Conservation (phyloP, 2,888 invertebrate species). For the Drosophila leonis region DNA sequence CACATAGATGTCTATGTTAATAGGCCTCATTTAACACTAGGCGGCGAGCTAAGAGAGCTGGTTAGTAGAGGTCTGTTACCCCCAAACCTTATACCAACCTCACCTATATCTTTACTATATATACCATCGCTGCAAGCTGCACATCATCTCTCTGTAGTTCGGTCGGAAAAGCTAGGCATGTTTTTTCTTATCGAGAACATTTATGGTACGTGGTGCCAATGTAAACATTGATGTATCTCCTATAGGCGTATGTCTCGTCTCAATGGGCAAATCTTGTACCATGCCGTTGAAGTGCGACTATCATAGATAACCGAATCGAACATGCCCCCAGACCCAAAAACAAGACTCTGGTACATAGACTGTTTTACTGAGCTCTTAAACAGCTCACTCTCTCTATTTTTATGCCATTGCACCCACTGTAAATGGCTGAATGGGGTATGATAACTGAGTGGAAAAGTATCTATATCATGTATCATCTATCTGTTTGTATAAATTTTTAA, state of each 20-base stretch:
- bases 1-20: conserved; percentile 58
- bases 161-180: conserved; percentile 37
- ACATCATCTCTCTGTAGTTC: not conserved
- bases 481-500: no score
- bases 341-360: conserved; percentile 23
- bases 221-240: conserved; percentile 41
- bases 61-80: not conserved
- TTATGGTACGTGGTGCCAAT: conserved; percentile 54
- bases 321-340: conserved; percentile 42
- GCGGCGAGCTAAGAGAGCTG: not conserved
- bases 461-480: no score
- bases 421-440: not conserved
- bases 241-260: conserved; percentile 55
- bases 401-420: not conserved
- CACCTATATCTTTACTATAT: not conserved
- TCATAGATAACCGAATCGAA: conserved; percentile 63
- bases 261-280: conserved; percentile 77
- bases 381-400: conserved; percentile 20
- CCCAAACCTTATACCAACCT: not conserved
- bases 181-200: conserved; percentile 63
- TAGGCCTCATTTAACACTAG: conserved; percentile 73
- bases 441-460: not conserved
- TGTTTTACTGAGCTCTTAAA: conserved; percentile 22
- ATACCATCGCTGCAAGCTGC: not conserved
- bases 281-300: conserved; percentile 43